phyloP scores from a whole-genome alignment of 1,140 invertebrate species.

The Apis cerana region DNA sequence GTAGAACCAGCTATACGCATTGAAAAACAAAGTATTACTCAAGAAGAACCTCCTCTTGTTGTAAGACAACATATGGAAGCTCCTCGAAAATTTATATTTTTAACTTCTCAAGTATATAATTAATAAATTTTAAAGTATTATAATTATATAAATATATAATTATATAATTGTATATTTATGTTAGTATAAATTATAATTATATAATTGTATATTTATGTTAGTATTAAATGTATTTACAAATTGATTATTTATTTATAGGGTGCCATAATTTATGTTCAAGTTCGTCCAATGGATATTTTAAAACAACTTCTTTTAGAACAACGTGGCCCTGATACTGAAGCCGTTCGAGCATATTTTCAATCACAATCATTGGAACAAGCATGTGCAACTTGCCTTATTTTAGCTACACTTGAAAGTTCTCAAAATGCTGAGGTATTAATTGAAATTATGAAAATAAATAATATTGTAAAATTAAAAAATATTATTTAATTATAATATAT shows the following conservation, averaged over 20 bases:
- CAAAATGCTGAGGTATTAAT: constrained; percentile 85
- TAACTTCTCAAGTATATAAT: constrained; percentile 87
- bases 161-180: no score
- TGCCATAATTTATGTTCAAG: constrained; percentile 90
- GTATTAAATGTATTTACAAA: not conserved
- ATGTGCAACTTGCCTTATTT: constrained; percentile 92
- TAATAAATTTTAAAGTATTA: not conserved
- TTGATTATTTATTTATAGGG: constrained; percentile 81
- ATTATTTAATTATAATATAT: constrained; percentile 26
- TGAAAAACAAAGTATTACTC: constrained; percentile 73
- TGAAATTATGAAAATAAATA: constrained; percentile 9
- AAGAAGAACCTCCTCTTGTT: constrained; percentile 83
- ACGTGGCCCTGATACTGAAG: constrained; percentile 91
- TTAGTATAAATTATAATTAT: no score
- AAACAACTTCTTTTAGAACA: constrained; percentile 90
- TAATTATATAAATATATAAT: no score
- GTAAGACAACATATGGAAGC: constrained; percentile 90
- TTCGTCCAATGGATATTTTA: constrained; percentile 93
- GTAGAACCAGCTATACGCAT: constrained; percentile 77
- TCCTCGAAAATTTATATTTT: constrained; percentile 89
- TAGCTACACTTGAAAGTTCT: constrained; percentile 89
- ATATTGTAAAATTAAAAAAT: constrained; percentile 2
- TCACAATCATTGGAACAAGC: constrained; percentile 92
- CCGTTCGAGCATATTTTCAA: constrained; percentile 92
- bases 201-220: no score